Conservation (phyloP, 92 coral and sea anemone genomes). For the Pocillopora grandis region DNA sequence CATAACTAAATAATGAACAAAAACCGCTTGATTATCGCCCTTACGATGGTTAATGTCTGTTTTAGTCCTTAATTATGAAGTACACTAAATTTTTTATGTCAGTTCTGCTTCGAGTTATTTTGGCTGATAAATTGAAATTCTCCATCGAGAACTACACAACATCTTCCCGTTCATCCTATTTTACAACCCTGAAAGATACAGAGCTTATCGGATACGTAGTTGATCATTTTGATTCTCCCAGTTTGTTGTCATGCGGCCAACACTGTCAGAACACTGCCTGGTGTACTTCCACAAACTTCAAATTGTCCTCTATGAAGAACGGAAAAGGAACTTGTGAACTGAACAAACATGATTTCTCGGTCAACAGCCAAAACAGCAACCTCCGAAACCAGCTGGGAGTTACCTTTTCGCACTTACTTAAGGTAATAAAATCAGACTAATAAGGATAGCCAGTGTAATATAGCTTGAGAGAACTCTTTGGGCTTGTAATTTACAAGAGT, state of each 20-base stretch:
- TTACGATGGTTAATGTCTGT: too few species aligned
- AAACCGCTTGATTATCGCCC: too few species aligned
- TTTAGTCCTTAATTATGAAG: neutral
- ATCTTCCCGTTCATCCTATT: neutral
- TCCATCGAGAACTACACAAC: neutral
- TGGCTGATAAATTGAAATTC: neutral
- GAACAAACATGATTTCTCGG: neutral
- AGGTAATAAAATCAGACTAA: too few species aligned
- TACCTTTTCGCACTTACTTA: neutral
- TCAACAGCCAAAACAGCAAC: too few species aligned
- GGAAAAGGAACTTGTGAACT: neutral
- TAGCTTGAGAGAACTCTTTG: too few species aligned
- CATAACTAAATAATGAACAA: too few species aligned
- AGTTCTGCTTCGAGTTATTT: neutral
- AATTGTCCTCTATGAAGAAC: neutral
- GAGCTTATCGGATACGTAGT: neutral
- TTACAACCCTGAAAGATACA: neutral
- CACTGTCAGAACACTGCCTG: neutral
- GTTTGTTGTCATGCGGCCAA: neutral
- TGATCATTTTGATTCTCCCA: neutral
- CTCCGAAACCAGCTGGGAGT: neutral
- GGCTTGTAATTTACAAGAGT: too few species aligned
- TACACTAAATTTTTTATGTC: neutral
- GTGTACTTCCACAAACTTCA: neutral
- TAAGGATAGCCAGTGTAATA: too few species aligned